Evolutionary conservation across 2,113 vertebrate species (phyloP).

Genomic region (Barnardius zonarius): DNA sequence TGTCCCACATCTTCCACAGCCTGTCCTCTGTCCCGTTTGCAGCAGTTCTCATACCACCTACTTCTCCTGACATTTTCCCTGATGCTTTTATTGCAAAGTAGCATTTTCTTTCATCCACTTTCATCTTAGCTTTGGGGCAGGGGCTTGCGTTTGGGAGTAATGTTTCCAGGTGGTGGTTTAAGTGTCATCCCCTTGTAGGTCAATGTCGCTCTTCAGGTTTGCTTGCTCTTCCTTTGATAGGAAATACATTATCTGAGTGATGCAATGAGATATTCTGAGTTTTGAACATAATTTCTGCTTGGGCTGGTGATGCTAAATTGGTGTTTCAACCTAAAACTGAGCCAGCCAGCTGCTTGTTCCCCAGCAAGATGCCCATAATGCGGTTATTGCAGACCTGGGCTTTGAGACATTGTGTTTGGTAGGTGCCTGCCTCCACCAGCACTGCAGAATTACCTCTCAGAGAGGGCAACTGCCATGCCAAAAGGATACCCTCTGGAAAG

Average conservation of each 20-base stretch:
- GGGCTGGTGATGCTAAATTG: background rate
- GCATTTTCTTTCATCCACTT: background rate
- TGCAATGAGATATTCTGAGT: background rate
- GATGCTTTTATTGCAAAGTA: background rate
- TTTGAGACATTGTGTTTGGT: rapidly evolving
- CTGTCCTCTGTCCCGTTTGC: background rate
- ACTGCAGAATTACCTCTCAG: rapidly evolving
- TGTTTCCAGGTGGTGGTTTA: background rate
- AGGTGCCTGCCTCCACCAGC: background rate
- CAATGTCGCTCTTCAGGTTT: rapidly evolving
- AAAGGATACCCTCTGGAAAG: background rate
- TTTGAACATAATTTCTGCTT: background rate
- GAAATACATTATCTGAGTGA: background rate
- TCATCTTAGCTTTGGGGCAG: background rate
- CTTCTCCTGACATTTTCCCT: background rate
- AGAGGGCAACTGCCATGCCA: rapidly evolving
- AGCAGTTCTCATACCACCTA: background rate
- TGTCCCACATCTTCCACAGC: background rate
- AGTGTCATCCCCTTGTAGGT: background rate
- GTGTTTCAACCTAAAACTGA: background rate
- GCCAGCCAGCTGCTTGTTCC: background rate
- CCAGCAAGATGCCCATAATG: rapidly evolving
- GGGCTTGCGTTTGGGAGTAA: background rate
- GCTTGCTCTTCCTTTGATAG: background rate
- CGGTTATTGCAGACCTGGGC: background rate